Evolutionary conservation across 2,888 invertebrate genomes (phyloP), one percentile per base, ranked within the genome.

Genomic region (Acanthosepion lycidas): DNA sequence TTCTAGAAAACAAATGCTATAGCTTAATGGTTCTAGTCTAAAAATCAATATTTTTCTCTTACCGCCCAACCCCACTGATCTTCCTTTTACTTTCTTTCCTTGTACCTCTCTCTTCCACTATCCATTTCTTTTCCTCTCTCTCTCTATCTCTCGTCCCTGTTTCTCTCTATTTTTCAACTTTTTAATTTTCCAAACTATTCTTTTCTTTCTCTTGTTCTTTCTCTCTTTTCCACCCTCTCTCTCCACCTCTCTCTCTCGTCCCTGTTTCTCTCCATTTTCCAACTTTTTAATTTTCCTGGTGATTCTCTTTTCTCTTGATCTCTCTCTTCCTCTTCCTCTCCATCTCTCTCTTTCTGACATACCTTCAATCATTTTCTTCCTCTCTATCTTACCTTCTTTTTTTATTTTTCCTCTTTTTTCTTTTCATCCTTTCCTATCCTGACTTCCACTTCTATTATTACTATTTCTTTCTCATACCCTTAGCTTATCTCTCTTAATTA

Each of bases 1-100:
- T 78, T 78, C 78, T n/a, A n/a, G 78, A 78, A 78, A 78, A 78
- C 78, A 78, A 78, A 78, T 78, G 78, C 78, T 78, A n/a, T 78
- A 78, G 78, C 78, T 78, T 78, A 78, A 78, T 78, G 78, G 78
- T 33, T 78, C n/a, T 15, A 78, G 78, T 78, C n/a, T n/a, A n/a
- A 78, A 78, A 78, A 78, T 78, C 78, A 78, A 78, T 78, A 78
- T 59, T 78, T 28, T 78, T n/a, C 78, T 78, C 28, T 15, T 78
- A 12, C n/a, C 28, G 12, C n/a, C 78, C n/a, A 64, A 64, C 12
- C 12, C n/a, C n/a, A 12, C 12, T 12, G 15, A 4, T 23, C n/a
- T n/a, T 9, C n/a, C 28, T n/a, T 78, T 28, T 78, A 23, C 15
- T 15, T 33, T 15, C 4, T 18, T 15, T 33, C n/a, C 5, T 5